These are phyloP conservation scores for Parascotia fuliginaria DNA, from an alignment of 2,888 invertebrate genomes.

Conservation along the genomic window DNA sequence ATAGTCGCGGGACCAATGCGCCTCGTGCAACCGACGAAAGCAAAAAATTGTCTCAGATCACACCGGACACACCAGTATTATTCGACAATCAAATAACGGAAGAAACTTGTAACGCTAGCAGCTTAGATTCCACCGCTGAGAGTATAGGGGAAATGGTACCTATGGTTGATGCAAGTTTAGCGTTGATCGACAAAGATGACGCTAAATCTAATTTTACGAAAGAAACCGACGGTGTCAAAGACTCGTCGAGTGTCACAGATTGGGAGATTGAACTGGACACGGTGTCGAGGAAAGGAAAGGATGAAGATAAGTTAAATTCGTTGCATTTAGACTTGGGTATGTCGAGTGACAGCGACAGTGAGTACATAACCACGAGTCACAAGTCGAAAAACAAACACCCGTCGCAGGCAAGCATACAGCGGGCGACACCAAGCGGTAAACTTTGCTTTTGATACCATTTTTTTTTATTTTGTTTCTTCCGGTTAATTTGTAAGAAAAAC, in stretches of 20 bases:
- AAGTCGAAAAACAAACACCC: constrained; percentile 65
- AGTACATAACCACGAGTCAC: constrained; percentile 69
- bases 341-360: constrained; percentile 82
- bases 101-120: constrained; percentile 72
- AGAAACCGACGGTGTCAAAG: constrained; percentile 65
- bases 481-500: constrained; percentile 49
- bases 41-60: constrained; percentile 68
- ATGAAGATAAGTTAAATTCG: constrained; percentile 78
- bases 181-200: constrained; percentile 61
- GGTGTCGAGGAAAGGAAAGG: constrained; percentile 74
- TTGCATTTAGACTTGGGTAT: constrained; percentile 80
- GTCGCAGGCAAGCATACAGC: constrained; percentile 64
- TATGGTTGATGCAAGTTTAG: constrained; percentile 59
- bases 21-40: constrained; percentile 52
- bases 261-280: constrained; percentile 88
- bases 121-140: constrained; percentile 74
- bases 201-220: constrained; percentile 61
- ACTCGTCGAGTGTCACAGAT: constrained; percentile 79
- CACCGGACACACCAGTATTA: constrained; percentile 86
- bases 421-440: constrained; percentile 72
- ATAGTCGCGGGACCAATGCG: constrained; percentile 59
- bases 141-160: constrained; percentile 71
- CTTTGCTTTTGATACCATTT: constrained; percentile 41
- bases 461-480: constrained; percentile 48
- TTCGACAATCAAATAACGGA: constrained; percentile 73